phyloP scores from a whole-genome alignment of 2,113 vertebrate genomes.

The Sander vitreus region DNA sequence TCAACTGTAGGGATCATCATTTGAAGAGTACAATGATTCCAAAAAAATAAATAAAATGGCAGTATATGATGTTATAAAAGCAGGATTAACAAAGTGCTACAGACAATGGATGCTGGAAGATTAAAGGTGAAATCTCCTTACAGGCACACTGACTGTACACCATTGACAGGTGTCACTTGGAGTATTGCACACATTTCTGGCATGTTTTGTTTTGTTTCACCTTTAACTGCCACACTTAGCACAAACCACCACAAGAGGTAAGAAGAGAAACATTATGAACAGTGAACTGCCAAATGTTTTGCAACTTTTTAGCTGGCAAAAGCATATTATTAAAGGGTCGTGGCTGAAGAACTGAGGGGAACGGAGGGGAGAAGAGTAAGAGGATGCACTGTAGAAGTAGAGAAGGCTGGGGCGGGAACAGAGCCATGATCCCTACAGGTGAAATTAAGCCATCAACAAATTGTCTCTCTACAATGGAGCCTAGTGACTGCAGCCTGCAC shows the following conservation, averaged over 20 bases:
- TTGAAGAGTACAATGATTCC: conserved; percentile 26
- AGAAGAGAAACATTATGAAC: conserved; percentile 10
- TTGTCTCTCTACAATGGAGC: conserved; percentile 72
- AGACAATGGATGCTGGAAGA: conserved; percentile 58
- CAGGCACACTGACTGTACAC: conserved; percentile 27
- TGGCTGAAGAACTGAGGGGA: conserved; percentile 23
- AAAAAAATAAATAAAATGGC: conserved; percentile 52
- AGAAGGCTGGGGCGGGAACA: conserved; percentile 66
- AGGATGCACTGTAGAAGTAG: conserved; percentile 16
- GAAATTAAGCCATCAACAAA: conserved; percentile 85
- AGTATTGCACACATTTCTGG: conserved; percentile 12
- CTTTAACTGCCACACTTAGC: conserved; percentile 59
- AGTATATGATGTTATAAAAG: conserved; percentile 61
- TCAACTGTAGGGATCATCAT: conserved; percentile 95
- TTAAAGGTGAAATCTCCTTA: conserved; percentile 72
- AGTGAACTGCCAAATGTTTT: conserved; percentile 27
- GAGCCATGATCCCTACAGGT: conserved; percentile 94
- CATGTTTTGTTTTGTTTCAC: conserved; percentile 50
- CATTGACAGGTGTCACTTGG: conserved; percentile 42
- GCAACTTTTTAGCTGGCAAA: conserved; percentile 31
- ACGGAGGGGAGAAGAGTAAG: conserved; percentile 28
- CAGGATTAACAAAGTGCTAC: conserved; percentile 44
- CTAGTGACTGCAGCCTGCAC: conserved; percentile 81
- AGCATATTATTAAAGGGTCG: conserved; percentile 40
- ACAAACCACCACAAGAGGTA: conserved; percentile 48